A percentile compares a stretch with the other conserved stretches of the same genome.
Conservation (phyloP, 2,113 vertebrate species). For the Ondatra zibethicus region DNA sequence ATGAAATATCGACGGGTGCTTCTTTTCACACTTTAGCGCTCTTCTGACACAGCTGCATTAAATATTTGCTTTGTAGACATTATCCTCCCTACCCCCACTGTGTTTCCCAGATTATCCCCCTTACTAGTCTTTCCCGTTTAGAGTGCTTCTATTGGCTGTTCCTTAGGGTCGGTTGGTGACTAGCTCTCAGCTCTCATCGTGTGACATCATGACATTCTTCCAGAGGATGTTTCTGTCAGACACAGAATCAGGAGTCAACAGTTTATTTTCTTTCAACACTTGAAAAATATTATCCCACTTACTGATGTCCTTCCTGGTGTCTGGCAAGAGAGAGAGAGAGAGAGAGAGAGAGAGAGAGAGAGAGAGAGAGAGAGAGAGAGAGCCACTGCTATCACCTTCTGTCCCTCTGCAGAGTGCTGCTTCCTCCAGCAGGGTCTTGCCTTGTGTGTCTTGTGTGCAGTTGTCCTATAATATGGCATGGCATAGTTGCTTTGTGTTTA, state of each 20-base stretch:
- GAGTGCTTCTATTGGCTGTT: neutral
- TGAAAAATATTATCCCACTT: neutral
- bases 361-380: neutral
- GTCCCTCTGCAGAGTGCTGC: neutral
- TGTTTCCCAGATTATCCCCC: neutral
- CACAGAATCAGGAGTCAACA: neutral
- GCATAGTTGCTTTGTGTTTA: neutral
- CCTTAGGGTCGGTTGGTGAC: neutral
- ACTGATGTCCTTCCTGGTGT: neutral
- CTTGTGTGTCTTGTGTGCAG: neutral
- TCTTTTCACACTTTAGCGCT: neutral
- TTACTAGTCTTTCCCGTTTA: neutral
- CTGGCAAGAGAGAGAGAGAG: neutral
- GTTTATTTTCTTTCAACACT: conserved; percentile 7
- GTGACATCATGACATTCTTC: neutral
- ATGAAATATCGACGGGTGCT: neutral
- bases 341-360: no score
- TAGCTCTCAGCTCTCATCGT: neutral
- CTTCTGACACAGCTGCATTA: neutral
- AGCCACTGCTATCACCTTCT: neutral
- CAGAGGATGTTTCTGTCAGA: neutral
- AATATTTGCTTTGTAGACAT: neutral
- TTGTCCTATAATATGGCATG: neutral
- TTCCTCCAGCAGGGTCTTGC: neutral
- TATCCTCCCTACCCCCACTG: neutral